These are phyloP conservation scores for Argyra leucocephala DNA, from an alignment of 2,888 invertebrate species.

Conservation along the genomic window DNA sequence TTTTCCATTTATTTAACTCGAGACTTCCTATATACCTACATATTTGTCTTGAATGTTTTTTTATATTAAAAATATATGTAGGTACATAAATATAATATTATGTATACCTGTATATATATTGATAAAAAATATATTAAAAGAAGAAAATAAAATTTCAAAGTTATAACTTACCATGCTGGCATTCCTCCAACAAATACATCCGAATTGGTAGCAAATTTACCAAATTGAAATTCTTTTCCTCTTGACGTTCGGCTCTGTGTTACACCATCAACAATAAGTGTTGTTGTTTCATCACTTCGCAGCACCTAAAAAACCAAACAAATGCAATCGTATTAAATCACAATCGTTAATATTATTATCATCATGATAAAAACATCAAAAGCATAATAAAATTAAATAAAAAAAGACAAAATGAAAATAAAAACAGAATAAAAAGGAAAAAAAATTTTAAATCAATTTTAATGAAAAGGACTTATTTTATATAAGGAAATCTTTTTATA, in stretches of 20 bases:
- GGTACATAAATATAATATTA: too few relatives aligned
- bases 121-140: too few relatives aligned
- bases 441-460: conserved; percentile 15
- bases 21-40: too few relatives aligned
- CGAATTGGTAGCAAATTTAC: conserved; percentile 76
- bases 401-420: not conserved
- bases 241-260: conserved; percentile 69
- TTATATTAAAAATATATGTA: too few relatives aligned
- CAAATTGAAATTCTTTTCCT: conserved; percentile 82
- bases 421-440: conserved; percentile 13
- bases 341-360: too few relatives aligned
- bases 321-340: not conserved
- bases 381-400: conserved; percentile 13
- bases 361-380: not conserved
- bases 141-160: too few relatives aligned
- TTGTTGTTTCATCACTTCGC: conserved; percentile 72
- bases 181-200: conserved; percentile 95
- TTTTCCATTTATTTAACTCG: too few relatives aligned
- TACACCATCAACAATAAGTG: conserved; percentile 75
- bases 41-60: too few relatives aligned
- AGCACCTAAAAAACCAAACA: conserved; percentile 46
- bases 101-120: too few relatives aligned
- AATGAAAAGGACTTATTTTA: too few relatives aligned
- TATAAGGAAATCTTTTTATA: not conserved
- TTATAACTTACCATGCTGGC: conserved; percentile 63